phyloP scores from a whole-genome alignment of 2,797 vertebrate genomes.

The Agapornis canus region DNA sequence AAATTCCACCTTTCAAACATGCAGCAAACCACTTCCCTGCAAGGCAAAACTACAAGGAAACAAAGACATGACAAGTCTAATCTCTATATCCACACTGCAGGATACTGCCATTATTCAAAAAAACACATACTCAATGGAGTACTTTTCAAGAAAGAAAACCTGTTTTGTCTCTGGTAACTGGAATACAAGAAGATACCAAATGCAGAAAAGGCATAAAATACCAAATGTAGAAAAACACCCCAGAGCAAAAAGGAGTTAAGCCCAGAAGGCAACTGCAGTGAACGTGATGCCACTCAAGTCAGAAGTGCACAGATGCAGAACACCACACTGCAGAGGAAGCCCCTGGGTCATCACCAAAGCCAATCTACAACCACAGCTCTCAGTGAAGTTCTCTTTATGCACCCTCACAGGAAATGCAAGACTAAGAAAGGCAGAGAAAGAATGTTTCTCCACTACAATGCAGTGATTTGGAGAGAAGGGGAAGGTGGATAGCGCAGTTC shows the following conservation, averaged over 20 bases:
- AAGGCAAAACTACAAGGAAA: neutral
- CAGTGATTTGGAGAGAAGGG: neutral
- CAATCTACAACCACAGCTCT: neutral
- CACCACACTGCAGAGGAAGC: neutral
- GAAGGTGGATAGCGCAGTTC: neutral
- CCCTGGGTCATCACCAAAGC: neutral
- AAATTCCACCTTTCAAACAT: neutral
- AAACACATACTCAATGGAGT: neutral
- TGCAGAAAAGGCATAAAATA: neutral
- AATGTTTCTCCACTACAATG: neutral
- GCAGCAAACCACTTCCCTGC: neutral
- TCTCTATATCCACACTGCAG: neutral
- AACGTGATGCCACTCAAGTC: neutral
- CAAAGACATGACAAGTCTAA: neutral
- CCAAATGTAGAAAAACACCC: neutral
- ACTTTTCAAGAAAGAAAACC: neutral
- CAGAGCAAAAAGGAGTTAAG: neutral
- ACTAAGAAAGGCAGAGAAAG: neutral
- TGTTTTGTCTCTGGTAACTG: neutral
- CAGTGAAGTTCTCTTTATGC: neutral
- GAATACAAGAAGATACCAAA: neutral
- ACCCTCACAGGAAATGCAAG: neutral
- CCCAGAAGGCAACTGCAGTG: neutral
- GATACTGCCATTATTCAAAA: neutral
- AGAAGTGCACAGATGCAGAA: neutral